Evolutionary conservation across 1,140 invertebrate species (phyloP).

Genomic region (Heliconius hermathena): DNA sequence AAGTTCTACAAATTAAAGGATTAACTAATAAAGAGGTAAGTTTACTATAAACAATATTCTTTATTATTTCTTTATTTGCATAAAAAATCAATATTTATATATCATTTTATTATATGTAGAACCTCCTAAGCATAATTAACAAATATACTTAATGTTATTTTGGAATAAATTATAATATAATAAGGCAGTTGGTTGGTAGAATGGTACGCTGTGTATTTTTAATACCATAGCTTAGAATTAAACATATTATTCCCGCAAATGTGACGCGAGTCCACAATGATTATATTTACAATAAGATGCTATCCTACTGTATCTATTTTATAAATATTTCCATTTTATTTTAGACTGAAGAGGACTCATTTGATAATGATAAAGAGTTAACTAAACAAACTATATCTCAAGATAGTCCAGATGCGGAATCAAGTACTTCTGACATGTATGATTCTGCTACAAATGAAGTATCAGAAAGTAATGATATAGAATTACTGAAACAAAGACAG

Average conservation of each 20-base stretch:
- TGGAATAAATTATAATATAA: no score
- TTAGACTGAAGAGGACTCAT: slow-evolving; percentile 74
- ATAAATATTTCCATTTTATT: slow-evolving; percentile 38
- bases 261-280: no score
- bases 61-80: not conserved
- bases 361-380: slow-evolving; percentile 64
- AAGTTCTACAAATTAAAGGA: slow-evolving; percentile 89
- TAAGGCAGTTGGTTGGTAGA: no score
- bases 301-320: no score
- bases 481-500: slow-evolving; percentile 69
- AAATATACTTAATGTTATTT: no score
- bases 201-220: no score
- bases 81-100: not conserved
- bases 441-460: slow-evolving; percentile 60
- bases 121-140: no score
- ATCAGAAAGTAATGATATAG: slow-evolving; percentile 58
- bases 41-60: not conserved
- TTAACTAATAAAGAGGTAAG: slow-evolving; percentile 83
- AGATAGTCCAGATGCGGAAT: slow-evolving; percentile 59
- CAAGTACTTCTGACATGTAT: slow-evolving; percentile 59
- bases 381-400: slow-evolving; percentile 56
- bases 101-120: not conserved
- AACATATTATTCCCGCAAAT: no score
- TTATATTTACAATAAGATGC: no score
- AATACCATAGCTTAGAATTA: no score